phyloP scores from a whole-genome alignment of 2,888 invertebrate species.

The Scaptomyza polygonia region DNA sequence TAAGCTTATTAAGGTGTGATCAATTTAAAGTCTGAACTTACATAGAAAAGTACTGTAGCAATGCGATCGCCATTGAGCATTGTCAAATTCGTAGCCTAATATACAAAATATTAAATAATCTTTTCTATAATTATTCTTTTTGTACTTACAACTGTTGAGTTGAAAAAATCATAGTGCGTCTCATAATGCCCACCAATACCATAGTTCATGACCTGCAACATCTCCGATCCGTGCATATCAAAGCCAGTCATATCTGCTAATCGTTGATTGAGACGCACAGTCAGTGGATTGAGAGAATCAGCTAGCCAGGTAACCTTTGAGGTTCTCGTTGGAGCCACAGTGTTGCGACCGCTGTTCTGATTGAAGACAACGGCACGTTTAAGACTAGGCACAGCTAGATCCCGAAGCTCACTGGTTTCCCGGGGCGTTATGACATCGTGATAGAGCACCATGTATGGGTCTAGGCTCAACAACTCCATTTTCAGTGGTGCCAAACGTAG shows the following conservation, averaged over 20 bases:
- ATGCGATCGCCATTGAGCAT: constrained; percentile 92
- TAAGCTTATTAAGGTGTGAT: no score
- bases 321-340: constrained; percentile 66
- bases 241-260: constrained; percentile 81
- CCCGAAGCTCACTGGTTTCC: constrained; percentile 73
- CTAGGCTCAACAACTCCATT: constrained; percentile 74
- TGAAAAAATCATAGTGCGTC: constrained; percentile 80
- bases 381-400: constrained; percentile 63
- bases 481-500: constrained; percentile 79
- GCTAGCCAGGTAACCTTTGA: constrained; percentile 80
- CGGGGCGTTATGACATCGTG: constrained; percentile 73
- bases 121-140: not conserved
- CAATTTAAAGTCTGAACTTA: constrained; percentile 86
- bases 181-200: constrained; percentile 82
- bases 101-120: not conserved
- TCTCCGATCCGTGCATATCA: constrained; percentile 69
- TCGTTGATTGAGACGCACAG: constrained; percentile 64
- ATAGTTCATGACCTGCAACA: constrained; percentile 82
- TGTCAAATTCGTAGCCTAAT: constrained; percentile 43
- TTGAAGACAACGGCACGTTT: constrained; percentile 75
- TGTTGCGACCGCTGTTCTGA: constrained; percentile 11
- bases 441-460: constrained; percentile 80
- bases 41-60: constrained; percentile 97
- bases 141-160: constrained; percentile 63
- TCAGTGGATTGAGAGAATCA: constrained; percentile 53